Evolutionary conservation across 2,888 invertebrate species (phyloP), one percentile per base, ranked within the genome.

Genomic region (Mythimna impura): DNA sequence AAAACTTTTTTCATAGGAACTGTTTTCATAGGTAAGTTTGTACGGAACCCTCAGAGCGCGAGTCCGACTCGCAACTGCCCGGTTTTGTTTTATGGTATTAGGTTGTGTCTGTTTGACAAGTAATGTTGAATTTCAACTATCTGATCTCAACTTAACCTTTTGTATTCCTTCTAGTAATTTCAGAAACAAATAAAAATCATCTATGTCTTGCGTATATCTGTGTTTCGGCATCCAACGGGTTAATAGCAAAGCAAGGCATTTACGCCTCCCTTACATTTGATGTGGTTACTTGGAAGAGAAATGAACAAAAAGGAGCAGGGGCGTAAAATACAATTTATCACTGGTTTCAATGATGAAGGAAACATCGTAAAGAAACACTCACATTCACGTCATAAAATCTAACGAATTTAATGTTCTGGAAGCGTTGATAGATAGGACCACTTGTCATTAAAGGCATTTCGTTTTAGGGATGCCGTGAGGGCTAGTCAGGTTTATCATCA

Each of bases 321-420:
- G 68, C 66, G 76, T 78, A 73, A 73, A 80, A 78, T 68, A 73
- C 80, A 67, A 80, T 80, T 80, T 80, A 80, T 71, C 81, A 77
- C 78, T 55, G 78, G 61, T 68, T 78, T 66, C 80, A 80, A 71
- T 82, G 71, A 80, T 72, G 71, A 70, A 76, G 79, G 73, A 80
- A 82, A 70, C 30, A 71, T 71, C 71, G 71, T 70, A 74, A 82
- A 82, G 82, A 80, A 71, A 80, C 60, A 69, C 73, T 77, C 70
- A 71, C 80, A 78, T 73, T 78, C 81, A 77, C 55, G 67, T 80
- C 80, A 80, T 80, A 80, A 80, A 80, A 80, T 55, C 70, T 73
- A 80, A 80, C 80, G 81, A 80, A 73, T 80, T 80, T 80, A 80
- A 78, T 80, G 73, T 80, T 62, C 73, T 78, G 80, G 78, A 80